Base-by-base conservation (phyloP, 2,113 vertebrate genomes). In the Prolemur simus region DNA sequence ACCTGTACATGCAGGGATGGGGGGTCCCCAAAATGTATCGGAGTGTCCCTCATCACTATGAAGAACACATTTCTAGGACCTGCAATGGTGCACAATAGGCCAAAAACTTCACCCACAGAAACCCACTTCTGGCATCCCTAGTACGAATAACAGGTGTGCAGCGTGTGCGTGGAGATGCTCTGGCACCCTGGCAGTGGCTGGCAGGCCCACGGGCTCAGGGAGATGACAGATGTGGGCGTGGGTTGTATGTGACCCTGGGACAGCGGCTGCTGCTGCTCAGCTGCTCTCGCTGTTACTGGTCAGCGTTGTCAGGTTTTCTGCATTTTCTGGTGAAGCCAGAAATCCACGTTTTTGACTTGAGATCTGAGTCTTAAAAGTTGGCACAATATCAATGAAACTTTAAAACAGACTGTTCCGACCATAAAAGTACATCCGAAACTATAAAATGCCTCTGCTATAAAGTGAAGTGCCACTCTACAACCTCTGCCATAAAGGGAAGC, bases 321-420 rank as follows among this genome's bases (percentile, higher is more conserved):
- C 29, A 29, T 52, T 58, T 20, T 54, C 82, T 37, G 10, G 45
- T 10, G 73, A 64, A 73, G 17, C 45, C 37, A 25, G n/a, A 54
- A 82, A 66, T 29, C 25, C 58, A 52, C 74, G 32, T 81, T 92
- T 92, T 87, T 34, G 17, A 47, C 14, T 29, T 15, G 18, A 80
- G 42, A n/a, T 54, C 42, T n/a, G 69, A 73, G 87, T 90, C 49
- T 68, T 39, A 54, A 87, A 86, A 63, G 52, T 66, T 71, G 94
- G 45, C 64, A 54, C 27, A 29, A 45, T n/a, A 37, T 54, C 88
- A 86, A 63, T 17, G 71, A 87, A 42, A 54, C 52, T 6, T 42
- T 49, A 20, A 29, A 95, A 54, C 42, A 9, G 25, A 73, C 32
- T 27, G 12, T 34, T 32, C 17, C 37, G 83, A 15, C 68, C 68